Conservation (phyloP, 2,888 invertebrate genomes). For the Junonia oenone region DNA sequence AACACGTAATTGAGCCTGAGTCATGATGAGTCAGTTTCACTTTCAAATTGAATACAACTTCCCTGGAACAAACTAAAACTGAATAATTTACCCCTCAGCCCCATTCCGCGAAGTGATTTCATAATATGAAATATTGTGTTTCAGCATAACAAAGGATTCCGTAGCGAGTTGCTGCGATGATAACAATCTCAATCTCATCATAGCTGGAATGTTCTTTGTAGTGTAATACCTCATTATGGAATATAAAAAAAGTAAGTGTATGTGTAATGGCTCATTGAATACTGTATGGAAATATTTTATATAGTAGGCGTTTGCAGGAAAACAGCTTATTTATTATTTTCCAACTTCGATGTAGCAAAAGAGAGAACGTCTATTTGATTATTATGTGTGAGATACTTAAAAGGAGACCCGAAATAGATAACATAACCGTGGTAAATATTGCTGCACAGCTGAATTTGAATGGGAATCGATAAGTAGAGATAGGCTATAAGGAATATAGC, state of each 20-base stretch:
- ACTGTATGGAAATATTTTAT: neutral
- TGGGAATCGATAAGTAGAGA: too few species aligned
- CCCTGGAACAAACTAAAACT: slow-evolving; percentile 12
- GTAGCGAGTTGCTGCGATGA: slow-evolving; percentile 11
- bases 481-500: too few species aligned
- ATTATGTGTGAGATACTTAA: too few species aligned
- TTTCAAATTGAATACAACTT: slow-evolving; percentile 16
- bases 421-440: too few species aligned
- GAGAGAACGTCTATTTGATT: too few species aligned
- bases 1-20: slow-evolving; percentile 8
- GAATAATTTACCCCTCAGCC: slow-evolving; percentile 21
- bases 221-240: neutral
- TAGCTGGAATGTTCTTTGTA: slow-evolving; percentile 6
- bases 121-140: slow-evolving; percentile 19
- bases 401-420: too few species aligned
- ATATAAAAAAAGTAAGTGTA: neutral
- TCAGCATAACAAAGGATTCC: slow-evolving; percentile 21
- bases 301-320: neutral
- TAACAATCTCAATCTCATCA: slow-evolving; percentile 18
- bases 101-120: slow-evolving; percentile 22
- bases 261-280: neutral
- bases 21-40: slow-evolving; percentile 23
- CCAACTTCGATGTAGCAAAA: too few species aligned
- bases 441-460: too few species aligned
- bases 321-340: too few species aligned